phyloP scores from a whole-genome alignment of 2,797 vertebrate species.

The Sebastes steindachneri region DNA sequence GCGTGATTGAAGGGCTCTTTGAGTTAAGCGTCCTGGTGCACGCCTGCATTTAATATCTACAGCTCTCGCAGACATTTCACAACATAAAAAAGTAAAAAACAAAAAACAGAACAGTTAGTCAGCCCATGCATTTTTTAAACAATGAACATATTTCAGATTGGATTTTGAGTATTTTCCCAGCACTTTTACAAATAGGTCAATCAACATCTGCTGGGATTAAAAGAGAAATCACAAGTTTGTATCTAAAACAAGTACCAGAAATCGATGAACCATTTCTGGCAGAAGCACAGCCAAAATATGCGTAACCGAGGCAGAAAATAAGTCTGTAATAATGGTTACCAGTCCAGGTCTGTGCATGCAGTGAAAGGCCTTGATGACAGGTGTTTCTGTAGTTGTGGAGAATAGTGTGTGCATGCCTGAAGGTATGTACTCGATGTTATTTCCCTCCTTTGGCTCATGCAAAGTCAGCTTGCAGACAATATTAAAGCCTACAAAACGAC shows the following conservation, averaged over 20 bases:
- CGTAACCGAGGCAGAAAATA: background rate
- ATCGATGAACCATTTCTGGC: background rate
- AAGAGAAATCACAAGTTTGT: background rate
- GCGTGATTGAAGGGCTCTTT: background rate
- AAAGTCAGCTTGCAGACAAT: background rate
- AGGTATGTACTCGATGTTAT: background rate
- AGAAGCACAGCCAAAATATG: background rate
- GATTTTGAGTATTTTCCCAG: conserved; percentile 3
- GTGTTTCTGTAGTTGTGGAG: background rate
- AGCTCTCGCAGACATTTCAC: conserved; percentile 10
- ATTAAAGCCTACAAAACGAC: background rate
- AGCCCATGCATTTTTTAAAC: conserved; percentile 42
- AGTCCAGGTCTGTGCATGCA: conserved; percentile 79
- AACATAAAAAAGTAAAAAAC: background rate
- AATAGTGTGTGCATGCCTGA: background rate
- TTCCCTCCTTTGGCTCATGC: background rate
- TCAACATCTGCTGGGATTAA: background rate
- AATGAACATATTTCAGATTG: background rate
- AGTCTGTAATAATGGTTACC: conserved; percentile 10
- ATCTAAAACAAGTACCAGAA: background rate
- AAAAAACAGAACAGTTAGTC: conserved; percentile 31
- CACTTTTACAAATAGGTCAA: conserved; percentile 10
- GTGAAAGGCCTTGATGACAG: conserved; percentile 74
- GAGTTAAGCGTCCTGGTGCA: background rate
- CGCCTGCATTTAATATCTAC: background rate